A percentile compares a stretch with the other conserved stretches of the same genome.
phyloP scores from a whole-genome alignment of 2,797 vertebrate genomes.

The Cuniculus paca region DNA sequence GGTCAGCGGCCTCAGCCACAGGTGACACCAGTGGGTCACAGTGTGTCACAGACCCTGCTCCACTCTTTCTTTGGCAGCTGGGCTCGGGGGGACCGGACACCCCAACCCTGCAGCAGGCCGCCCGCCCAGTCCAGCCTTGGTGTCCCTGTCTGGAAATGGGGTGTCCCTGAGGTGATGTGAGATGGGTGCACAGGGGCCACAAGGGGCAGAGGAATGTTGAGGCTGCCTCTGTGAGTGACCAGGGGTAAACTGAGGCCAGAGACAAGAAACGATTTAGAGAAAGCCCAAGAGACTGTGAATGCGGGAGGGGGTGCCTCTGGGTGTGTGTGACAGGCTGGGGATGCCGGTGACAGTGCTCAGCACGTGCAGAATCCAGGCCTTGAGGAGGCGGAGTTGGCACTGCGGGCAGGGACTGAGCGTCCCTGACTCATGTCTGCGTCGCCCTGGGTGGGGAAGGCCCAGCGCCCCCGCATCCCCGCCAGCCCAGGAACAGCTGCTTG shows the following conservation, averaged over 20 bases:
- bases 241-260: not conserved
- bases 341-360: not conserved
- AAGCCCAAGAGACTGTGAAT: fast-evolving
- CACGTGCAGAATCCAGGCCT: not conserved
- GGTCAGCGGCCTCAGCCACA: not conserved
- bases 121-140: not conserved
- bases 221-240: not conserved
- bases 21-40: no score
- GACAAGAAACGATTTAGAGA: not conserved
- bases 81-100: fast-evolving
- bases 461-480: not conserved
- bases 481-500: slow-evolving; percentile 76
- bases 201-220: fast-evolving
- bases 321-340: not conserved
- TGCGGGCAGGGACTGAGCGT: slow-evolving; percentile 30
- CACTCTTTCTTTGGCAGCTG: not conserved
- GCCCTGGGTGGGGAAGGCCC: slow-evolving; percentile 3
- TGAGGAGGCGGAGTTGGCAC: not conserved
- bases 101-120: not conserved
- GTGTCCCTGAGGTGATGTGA: fast-evolving
- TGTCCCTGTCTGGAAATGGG: not conserved
- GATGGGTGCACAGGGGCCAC: fast-evolving
- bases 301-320: not conserved
- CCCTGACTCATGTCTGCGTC: slow-evolving; percentile 76
- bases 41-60: not conserved